Evolutionary conservation across 2,888 invertebrate species (phyloP).

Genomic region (Nezara viridula): DNA sequence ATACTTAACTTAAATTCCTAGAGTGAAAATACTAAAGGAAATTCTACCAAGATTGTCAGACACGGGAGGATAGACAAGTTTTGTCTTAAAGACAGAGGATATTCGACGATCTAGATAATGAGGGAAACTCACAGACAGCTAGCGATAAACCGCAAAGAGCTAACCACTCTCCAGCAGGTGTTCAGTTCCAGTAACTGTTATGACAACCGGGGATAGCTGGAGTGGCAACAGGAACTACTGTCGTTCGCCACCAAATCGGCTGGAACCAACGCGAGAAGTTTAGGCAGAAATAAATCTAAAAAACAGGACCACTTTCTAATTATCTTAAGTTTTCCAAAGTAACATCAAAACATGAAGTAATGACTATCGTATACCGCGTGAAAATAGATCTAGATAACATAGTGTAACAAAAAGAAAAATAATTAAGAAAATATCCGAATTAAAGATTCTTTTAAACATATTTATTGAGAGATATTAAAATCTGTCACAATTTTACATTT

Average conservation of each 20-base stretch:
- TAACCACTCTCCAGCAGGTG: not conserved
- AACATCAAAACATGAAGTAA: not conserved
- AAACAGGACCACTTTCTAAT: not conserved
- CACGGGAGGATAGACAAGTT: not conserved
- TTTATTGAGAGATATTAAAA: too few species aligned
- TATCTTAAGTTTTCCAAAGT: not conserved
- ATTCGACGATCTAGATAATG: not conserved
- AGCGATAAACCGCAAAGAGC: constrained; percentile 9
- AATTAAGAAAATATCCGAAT: too few species aligned
- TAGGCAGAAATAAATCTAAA: not conserved
- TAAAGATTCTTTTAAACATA: too few species aligned
- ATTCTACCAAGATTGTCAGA: not conserved
- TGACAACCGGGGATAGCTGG: not conserved
- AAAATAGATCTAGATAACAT: too few species aligned
- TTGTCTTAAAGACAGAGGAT: not conserved
- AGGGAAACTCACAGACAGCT: constrained; percentile 13
- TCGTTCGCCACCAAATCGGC: not conserved
- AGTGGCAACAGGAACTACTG: not conserved
- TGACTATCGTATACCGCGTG: not conserved
- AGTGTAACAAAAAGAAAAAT: too few species aligned
- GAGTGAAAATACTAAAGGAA: not conserved
- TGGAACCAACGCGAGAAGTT: not conserved
- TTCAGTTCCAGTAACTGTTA: constrained; percentile 14
- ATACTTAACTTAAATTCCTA: not conserved
- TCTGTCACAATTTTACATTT: too few species aligned